phyloP scores from a whole-genome alignment of 2,797 vertebrate genomes.

The Austrolebias charrua region DNA sequence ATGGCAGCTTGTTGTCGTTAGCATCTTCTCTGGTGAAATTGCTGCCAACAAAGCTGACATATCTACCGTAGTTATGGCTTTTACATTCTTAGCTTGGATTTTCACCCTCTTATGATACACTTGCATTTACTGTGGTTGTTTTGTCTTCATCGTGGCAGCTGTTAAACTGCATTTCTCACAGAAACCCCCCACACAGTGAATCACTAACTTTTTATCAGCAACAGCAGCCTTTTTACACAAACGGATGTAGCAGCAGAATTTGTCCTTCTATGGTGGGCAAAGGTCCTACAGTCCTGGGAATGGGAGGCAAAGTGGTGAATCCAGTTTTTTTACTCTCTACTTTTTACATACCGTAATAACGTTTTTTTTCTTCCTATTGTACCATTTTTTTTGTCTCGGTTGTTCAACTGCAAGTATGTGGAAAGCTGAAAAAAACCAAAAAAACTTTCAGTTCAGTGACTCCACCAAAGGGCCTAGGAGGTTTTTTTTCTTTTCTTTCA shows the following conservation, averaged over 20 bases:
- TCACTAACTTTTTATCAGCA: background rate
- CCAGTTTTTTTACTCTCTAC: constrained; percentile 24
- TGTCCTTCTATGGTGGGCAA: constrained; percentile 67
- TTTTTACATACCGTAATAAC: constrained; percentile 13
- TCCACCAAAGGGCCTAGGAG: background rate
- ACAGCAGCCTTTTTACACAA: background rate
- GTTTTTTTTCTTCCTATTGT: constrained; percentile 8
- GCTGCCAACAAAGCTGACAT: too few relatives aligned
- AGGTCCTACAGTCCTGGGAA: constrained; percentile 11
- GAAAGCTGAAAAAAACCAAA: background rate
- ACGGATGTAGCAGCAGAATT: constrained; percentile 17
- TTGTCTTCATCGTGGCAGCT: constrained; percentile 7
- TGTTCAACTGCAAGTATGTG: background rate
- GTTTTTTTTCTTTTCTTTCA: background rate
- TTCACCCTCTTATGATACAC: too few relatives aligned
- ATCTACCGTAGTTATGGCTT: too few relatives aligned
- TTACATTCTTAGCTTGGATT: too few relatives aligned
- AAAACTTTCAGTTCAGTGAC: background rate
- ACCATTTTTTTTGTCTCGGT: constrained; percentile 2
- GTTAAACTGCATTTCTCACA: background rate
- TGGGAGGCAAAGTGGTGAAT: constrained; percentile 48
- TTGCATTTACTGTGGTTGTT: background rate
- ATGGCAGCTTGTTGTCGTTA: too few relatives aligned
- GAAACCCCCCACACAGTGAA: constrained; percentile 4
- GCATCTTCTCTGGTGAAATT: constrained; percentile 1